Conservation (phyloP, 2,113 vertebrate genomes). For the Crotalus helleri region DNA sequence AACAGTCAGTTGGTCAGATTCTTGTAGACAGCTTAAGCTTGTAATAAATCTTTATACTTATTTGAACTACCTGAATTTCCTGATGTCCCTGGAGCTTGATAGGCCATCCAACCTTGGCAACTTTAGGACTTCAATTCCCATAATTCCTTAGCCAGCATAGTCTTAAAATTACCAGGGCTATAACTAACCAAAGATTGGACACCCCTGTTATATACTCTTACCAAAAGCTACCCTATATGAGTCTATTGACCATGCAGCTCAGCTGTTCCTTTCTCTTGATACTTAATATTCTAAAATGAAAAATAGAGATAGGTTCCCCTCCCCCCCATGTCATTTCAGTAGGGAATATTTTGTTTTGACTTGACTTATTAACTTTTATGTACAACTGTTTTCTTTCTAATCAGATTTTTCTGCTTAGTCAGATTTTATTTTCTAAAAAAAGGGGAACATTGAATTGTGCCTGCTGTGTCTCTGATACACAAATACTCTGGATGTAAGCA, state of each 20-base stretch:
- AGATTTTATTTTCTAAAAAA: background rate
- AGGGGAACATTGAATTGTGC: background rate
- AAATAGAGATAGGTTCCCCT: background rate
- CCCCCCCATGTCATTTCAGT: background rate
- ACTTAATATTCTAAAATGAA: background rate
- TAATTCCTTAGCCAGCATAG: background rate
- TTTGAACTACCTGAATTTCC: background rate
- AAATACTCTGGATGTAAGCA: background rate
- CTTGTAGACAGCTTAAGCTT: background rate
- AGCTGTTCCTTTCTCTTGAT: background rate
- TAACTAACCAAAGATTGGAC: background rate
- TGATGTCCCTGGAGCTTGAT: fast-evolving
- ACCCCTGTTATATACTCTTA: background rate
- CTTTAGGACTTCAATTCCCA: background rate
- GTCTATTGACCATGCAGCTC: background rate
- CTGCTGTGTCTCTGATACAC: background rate
- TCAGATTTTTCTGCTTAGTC: background rate
- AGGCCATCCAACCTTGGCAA: background rate
- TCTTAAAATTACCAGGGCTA: background rate
- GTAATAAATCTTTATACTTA: background rate
- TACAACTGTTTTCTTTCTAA: background rate
- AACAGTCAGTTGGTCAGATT: background rate
- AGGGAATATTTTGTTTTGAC: background rate
- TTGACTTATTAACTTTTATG: background rate
- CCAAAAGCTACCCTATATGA: background rate